Base-by-base conservation (phyloP, 2,797 vertebrate species). In the Sebastiscus albofasciatus region DNA sequence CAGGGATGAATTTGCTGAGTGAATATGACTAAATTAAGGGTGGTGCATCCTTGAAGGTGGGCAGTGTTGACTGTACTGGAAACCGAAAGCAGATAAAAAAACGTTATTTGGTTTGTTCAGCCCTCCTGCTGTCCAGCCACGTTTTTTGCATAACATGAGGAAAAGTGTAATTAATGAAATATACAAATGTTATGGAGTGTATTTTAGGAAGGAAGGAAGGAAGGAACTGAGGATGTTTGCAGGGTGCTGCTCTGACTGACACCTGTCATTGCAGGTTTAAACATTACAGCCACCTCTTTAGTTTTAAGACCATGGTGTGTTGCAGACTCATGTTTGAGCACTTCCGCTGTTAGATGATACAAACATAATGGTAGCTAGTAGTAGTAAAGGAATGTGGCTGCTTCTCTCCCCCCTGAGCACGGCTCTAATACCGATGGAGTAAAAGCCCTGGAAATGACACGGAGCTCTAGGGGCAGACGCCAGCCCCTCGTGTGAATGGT, bases 401-500 rank as follows among this genome's bases (percentile, higher is more conserved):
- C 75, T 31, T 8, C 34, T 36, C 34, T 36, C 7, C 31, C 34
- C 60, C 46, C 49, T 8, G 61, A 59, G 58, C 67, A 66, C 18
- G 29, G 52, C 69, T 82, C 64, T 75, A 60, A 87, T 84, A 69
- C 81, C 80, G 26, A 64, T 67, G 65, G 75, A 84, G 90, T 78
- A 82, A 79, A 87, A 91, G 86, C 76, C 80, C 72, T 88, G 88
- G 80, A 84, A 89, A 87, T 89, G 90, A 92, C 90, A 86, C 77
- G 49, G 74, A 69, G 76, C 72, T 88, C 72, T 29, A 46, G 61
- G 85, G 83, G 83, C 80, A 89, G 88, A 91, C 84, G 77, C 83
- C 90, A 91, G 89, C 80, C 71, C 90, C 90, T 82, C 87, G 39
- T 92, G 87, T 88, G 90, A 88, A 87, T 91, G 82, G 87, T 86